phyloP scores from a whole-genome alignment of 2,113 vertebrate genomes.

The Herpailurus yagouaroundi region DNA sequence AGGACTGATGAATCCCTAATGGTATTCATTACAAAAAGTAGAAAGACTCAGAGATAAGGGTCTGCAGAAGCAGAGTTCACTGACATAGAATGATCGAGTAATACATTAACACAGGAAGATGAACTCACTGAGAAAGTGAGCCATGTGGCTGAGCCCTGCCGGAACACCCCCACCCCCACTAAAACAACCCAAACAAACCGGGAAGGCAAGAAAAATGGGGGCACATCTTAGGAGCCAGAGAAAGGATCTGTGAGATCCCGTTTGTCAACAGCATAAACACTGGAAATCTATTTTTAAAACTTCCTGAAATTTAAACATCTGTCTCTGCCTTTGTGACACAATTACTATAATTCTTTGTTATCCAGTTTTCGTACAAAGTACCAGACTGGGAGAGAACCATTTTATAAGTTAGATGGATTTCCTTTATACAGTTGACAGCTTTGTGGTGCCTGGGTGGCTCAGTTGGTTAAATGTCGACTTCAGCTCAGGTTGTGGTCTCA shows the following conservation, averaged over 20 bases:
- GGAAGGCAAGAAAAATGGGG: not conserved
- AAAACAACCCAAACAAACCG: not conserved
- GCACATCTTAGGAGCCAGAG: not conserved
- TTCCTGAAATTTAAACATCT: not conserved
- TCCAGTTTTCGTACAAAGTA: not conserved
- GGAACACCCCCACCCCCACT: not conserved
- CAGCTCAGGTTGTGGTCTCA: too few relatives aligned
- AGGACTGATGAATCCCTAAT: not conserved
- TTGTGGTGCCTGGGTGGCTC: not conserved
- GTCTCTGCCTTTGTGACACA: not conserved
- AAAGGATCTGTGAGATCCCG: not conserved
- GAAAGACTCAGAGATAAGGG: not conserved
- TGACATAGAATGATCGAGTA: not conserved
- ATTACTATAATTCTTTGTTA: not conserved
- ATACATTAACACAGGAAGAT: not conserved
- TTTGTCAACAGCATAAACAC: not conserved
- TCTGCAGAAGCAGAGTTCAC: not conserved
- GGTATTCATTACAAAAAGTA: not conserved
- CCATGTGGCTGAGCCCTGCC: not conserved
- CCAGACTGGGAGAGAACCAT: not conserved
- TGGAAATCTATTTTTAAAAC: not conserved
- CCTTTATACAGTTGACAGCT: not conserved
- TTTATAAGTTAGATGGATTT: not conserved
- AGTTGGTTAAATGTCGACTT: too few relatives aligned
- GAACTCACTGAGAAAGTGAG: not conserved